Conservation (phyloP, 2,888 invertebrate genomes). For the Ophioninae sp. region DNA sequence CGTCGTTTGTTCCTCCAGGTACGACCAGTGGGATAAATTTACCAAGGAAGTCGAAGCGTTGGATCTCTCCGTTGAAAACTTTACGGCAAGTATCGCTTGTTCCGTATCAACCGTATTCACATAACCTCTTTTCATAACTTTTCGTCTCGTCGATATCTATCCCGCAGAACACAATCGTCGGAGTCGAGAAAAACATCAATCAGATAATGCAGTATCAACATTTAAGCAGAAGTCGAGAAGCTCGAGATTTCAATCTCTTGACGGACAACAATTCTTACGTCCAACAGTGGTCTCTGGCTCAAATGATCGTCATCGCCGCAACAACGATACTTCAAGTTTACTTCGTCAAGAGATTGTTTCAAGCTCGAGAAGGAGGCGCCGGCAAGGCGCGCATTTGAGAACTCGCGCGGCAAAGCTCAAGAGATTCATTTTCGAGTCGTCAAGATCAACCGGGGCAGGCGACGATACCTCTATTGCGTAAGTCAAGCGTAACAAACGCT, state of each 20-base stretch:
- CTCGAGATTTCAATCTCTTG: constrained; percentile 91
- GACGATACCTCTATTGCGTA: neutral
- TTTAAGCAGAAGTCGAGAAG: constrained; percentile 89
- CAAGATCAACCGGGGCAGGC: neutral
- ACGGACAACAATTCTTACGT: constrained; percentile 92
- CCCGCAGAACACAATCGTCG: constrained; percentile 87
- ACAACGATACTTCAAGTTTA: constrained; percentile 92
- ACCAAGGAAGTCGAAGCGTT: constrained; percentile 93
- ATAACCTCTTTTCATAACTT: constrained; percentile 11
- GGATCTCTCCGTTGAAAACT: constrained; percentile 94
- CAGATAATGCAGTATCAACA: constrained; percentile 93
- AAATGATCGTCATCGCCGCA: constrained; percentile 90
- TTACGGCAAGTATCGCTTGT: constrained; percentile 86
- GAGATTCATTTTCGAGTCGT: neutral
- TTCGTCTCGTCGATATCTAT: constrained; percentile 5
- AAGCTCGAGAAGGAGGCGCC: constrained; percentile 85
- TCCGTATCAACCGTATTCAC: neutral
- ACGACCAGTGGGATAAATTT: constrained; percentile 96
- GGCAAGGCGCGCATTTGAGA: constrained; percentile 77
- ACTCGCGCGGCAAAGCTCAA: neutral
- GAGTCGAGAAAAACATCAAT: constrained; percentile 92
- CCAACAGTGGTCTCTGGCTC: constrained; percentile 93
- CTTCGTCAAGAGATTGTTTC: constrained; percentile 94
- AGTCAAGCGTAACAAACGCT: neutral
- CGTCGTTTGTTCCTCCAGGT: constrained; percentile 80